phyloP scores from a whole-genome alignment of 2,888 invertebrate genomes.

The Eristalis intricaria region DNA sequence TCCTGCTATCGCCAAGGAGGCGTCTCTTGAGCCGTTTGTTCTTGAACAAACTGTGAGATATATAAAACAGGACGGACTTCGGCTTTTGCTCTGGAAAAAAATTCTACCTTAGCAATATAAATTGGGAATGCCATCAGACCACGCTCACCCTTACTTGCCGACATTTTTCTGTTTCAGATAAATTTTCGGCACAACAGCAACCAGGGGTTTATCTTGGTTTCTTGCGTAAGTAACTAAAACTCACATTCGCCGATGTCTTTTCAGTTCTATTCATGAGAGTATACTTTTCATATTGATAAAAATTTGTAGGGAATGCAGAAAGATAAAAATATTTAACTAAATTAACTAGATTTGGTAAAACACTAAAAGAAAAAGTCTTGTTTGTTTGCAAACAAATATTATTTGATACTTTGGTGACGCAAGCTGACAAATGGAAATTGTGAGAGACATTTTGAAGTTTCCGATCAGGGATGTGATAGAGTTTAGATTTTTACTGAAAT shows the following conservation, averaged over 20 bases:
- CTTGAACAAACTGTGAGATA: constrained; percentile 77
- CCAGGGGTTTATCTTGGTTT: neutral
- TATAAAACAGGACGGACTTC: constrained; percentile 79
- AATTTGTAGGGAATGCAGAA: neutral
- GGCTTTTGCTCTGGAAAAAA: constrained; percentile 72
- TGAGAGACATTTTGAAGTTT: neutral
- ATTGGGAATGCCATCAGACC: neutral
- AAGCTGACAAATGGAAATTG: constrained; percentile 39
- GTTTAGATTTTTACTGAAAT: neutral
- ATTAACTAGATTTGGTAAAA: constrained; percentile 42
- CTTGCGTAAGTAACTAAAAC: constrained; percentile 3
- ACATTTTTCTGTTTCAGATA: constrained; percentile 47
- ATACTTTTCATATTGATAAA: neutral
- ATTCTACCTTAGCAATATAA: neutral
- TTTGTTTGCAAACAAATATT: constrained; percentile 68
- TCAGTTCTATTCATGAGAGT: constrained; percentile 13
- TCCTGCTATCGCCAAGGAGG: constrained; percentile 18
- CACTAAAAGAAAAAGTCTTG: constrained; percentile 25
- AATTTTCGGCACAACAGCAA: neutral
- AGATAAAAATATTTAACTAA: constrained; percentile 27
- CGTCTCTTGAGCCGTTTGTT: constrained; percentile 77
- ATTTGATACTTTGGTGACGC: constrained; percentile 45
- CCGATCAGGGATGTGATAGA: neutral
- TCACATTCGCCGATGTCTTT: neutral
- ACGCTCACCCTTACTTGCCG: constrained; percentile 45